phyloP scores from a whole-genome alignment of 2,113 vertebrate genomes.

The Dicerorhinus sumatrensis region DNA sequence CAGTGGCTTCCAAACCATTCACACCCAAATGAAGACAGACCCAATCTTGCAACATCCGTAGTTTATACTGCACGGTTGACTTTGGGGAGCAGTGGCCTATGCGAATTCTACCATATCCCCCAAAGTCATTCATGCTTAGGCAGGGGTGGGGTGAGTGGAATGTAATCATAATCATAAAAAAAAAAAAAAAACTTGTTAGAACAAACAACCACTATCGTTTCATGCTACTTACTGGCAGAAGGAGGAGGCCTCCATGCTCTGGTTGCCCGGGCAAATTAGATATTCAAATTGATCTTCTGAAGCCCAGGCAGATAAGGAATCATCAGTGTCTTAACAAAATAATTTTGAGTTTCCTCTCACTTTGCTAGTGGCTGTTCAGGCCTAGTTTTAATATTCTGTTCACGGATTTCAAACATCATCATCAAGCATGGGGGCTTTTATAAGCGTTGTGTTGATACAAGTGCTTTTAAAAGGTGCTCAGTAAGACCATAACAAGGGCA shows the following conservation, averaged over 20 bases:
- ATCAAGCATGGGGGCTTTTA: constrained; percentile 1
- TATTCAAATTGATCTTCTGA: constrained; percentile 19
- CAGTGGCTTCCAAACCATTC: neutral
- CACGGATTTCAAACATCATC: constrained; percentile 5
- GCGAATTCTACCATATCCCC: neutral
- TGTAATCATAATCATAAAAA: neutral
- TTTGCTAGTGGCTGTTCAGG: neutral
- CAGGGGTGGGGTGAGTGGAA: neutral
- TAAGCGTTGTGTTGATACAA: constrained; percentile 26
- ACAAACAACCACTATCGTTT: neutral
- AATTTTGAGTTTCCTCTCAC: constrained; percentile 23
- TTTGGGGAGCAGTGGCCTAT: neutral
- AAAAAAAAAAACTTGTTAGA: constrained; percentile 1
- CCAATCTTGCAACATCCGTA: neutral
- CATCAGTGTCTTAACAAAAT: constrained; percentile 19
- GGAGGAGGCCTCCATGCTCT: neutral
- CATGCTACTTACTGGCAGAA: neutral
- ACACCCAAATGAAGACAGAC: neutral
- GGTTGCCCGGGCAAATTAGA: neutral
- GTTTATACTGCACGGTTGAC: neutral
- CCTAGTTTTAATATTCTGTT: neutral
- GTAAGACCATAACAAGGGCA: constrained; percentile 50
- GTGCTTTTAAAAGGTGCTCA: neutral
- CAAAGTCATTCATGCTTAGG: neutral
- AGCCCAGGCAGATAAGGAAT: neutral